These are phyloP conservation scores for Choristoneura rosaceana DNA, from an alignment of 2,888 invertebrate species.

Conservation along the genomic window DNA sequence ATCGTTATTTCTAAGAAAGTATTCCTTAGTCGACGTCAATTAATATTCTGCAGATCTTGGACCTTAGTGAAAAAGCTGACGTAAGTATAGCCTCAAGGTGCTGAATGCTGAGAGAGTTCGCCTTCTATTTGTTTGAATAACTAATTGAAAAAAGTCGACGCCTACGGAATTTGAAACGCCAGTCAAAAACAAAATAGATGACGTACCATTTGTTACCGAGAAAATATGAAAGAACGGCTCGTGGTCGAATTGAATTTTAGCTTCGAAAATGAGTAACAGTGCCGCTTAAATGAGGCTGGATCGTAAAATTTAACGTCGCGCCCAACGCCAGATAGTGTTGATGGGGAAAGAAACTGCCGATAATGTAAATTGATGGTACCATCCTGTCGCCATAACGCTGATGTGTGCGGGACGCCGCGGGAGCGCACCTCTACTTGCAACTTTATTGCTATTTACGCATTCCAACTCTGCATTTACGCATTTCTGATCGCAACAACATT, in stretches of 20 bases:
- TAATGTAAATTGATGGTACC: constrained; percentile 79
- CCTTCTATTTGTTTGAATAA: constrained; percentile 30
- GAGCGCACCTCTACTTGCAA: constrained; percentile 21
- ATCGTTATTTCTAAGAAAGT: background rate
- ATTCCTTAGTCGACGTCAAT: background rate
- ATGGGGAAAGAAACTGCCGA: constrained; percentile 75
- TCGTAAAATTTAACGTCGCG: constrained; percentile 80
- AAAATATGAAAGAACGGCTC: constrained; percentile 34
- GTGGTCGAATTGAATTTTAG: constrained; percentile 50
- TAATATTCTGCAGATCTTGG: background rate
- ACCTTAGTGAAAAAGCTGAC: constrained; percentile 1
- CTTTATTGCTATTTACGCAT: constrained; percentile 32
- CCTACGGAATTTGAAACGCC: constrained; percentile 33
- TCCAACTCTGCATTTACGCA: no score
- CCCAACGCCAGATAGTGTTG: constrained; percentile 75
- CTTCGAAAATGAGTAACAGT: constrained; percentile 69
- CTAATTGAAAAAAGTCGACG: constrained; percentile 38
- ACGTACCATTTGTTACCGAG: constrained; percentile 31
- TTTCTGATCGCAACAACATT: background rate
- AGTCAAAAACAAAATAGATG: constrained; percentile 34
- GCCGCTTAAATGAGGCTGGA: constrained; percentile 72
- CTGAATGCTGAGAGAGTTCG: constrained; percentile 22
- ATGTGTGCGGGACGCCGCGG: constrained; percentile 44
- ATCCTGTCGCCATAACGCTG: constrained; percentile 54
- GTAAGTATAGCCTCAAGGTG: constrained; percentile 16